Evolutionary conservation across 2,113 vertebrate species (phyloP).

Genomic region (Scophthalmus maximus): DNA sequence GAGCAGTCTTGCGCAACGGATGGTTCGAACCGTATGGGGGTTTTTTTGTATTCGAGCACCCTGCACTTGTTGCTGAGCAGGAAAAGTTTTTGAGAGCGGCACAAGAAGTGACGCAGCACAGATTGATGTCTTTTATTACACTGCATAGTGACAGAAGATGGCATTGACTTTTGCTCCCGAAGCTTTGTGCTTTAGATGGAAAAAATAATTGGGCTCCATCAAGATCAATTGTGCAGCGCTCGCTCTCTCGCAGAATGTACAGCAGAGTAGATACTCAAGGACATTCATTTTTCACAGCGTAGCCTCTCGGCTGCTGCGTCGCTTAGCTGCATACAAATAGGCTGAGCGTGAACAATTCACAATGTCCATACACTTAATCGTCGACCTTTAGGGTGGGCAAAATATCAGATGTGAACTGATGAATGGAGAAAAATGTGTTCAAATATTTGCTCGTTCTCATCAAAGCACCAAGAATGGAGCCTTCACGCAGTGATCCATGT

Average conservation of each 20-base stretch:
- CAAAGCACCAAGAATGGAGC: slow-evolving; percentile 35
- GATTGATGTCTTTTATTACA: slow-evolving; percentile 37
- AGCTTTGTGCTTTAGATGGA: slow-evolving; percentile 35
- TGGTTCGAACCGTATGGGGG: background rate
- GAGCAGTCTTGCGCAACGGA: slow-evolving; percentile 55
- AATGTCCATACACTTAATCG: background rate
- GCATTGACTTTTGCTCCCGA: slow-evolving; percentile 38
- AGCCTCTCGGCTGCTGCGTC: slow-evolving; percentile 28
- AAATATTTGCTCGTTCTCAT: too few species aligned
- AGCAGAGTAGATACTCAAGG: slow-evolving; percentile 44
- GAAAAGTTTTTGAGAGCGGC: background rate
- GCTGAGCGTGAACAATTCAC: slow-evolving; percentile 1
- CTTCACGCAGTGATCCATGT: slow-evolving; percentile 9
- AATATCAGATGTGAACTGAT: background rate
- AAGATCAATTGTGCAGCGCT: slow-evolving; percentile 53
- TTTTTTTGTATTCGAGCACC: too few species aligned
- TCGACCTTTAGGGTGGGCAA: background rate
- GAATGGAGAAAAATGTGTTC: too few species aligned
- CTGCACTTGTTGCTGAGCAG: slow-evolving; percentile 67
- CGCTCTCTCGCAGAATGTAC: slow-evolving; percentile 35
- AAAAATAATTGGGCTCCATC: slow-evolving; percentile 47
- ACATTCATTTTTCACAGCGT: slow-evolving; percentile 56
- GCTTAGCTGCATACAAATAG: slow-evolving; percentile 56
- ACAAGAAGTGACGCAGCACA: background rate
- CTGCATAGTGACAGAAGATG: slow-evolving; percentile 17